A percentile compares a stretch with the other conserved stretches of the same genome.
These are phyloP conservation scores for Zele albiditarsus DNA, from an alignment of 2,888 invertebrate genomes.

Conservation along the genomic window DNA sequence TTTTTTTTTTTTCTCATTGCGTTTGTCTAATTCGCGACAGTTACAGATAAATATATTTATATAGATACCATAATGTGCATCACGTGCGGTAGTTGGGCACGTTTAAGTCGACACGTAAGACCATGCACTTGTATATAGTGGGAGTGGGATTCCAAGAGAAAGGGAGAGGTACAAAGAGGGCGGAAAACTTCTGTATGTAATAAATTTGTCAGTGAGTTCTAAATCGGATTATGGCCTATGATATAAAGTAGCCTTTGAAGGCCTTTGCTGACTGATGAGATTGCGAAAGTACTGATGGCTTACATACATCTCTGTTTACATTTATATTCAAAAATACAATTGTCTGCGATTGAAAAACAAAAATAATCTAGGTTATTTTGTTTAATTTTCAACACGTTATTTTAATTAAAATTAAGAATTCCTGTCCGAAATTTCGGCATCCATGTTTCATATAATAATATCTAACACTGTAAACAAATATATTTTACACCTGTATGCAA, in stretches of 20 bases:
- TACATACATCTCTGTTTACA: constrained; percentile 4
- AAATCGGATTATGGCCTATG: constrained; percentile 11
- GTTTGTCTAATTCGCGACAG: constrained; percentile 5
- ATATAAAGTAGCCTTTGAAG: constrained; percentile 28
- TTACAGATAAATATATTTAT: constrained; percentile 1
- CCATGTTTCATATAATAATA: no score
- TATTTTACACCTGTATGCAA: no score
- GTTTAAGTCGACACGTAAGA: constrained; percentile 16
- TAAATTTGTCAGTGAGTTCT: constrained; percentile 35
- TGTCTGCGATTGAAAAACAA: background rate
- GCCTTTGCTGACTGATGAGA: constrained; percentile 34
- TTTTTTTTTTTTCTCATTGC: background rate
- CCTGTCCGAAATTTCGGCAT: no score
- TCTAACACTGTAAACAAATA: no score
- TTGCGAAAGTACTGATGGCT: constrained; percentile 38
- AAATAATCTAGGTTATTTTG: constrained; percentile 12
- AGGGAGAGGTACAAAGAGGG: background rate
- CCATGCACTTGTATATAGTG: background rate
- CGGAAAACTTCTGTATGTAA: constrained; percentile 24
- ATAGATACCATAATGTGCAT: background rate
- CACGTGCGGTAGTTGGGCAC: background rate
- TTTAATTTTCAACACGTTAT: background rate
- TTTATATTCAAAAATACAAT: no score
- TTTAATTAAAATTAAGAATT: no score
- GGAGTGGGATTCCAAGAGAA: background rate